Base-by-base conservation (phyloP, 1,140 invertebrate species). In the Scaptomyza graminum region DNA sequence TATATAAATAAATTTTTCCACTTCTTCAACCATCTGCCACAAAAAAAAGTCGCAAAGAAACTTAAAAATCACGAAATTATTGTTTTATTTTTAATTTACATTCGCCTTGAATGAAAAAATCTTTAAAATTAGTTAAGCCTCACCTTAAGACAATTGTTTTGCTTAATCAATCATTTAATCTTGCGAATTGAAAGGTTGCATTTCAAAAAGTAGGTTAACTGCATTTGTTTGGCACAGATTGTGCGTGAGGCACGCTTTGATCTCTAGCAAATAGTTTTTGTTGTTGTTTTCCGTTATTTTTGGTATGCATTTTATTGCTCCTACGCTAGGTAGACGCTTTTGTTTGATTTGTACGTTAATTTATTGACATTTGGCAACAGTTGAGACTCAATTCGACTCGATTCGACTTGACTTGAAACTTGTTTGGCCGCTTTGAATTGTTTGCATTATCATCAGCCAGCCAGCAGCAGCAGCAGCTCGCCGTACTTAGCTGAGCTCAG, bases 281-380 rank as follows among this genome's bases (percentile, higher is more conserved):
- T 22, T 22, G 18, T 22, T 22, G 13, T 37, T 50, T 62, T 62
- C 54, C 18, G 18, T 22, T 62, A 52, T 43, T 28, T 73, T 56
- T 67, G 37, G 8, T 66, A 41, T 43, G 55, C 41, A 22, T 55
- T 51, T 60, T 37, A 34, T 7, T 9, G 63, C 76, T 84, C 82
- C 81, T 84, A 87, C 82, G 81, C 18, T 22, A 22, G 18, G 2
- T 22, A 22, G 18, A 22, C 18, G 18, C 80, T 50, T 73, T 71
- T 76, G 52, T 69, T 65, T 82, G 66, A 64, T 78, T 75, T 77
- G 56, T 41, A 82, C 67, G 81, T 87, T 88, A 78, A 62, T 87
- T 85, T 85, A 85, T 85, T 85, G 82, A 85, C 82, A 85, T 88
- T 85, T 85, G 78, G 74, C 74, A 88, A 82, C 74, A 72, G 82